A percentile compares a stretch with the other conserved stretches of the same genome.
Evolutionary conservation across 1,140 invertebrate genomes (phyloP).

Genomic region (Heliconius hewitsoni): DNA sequence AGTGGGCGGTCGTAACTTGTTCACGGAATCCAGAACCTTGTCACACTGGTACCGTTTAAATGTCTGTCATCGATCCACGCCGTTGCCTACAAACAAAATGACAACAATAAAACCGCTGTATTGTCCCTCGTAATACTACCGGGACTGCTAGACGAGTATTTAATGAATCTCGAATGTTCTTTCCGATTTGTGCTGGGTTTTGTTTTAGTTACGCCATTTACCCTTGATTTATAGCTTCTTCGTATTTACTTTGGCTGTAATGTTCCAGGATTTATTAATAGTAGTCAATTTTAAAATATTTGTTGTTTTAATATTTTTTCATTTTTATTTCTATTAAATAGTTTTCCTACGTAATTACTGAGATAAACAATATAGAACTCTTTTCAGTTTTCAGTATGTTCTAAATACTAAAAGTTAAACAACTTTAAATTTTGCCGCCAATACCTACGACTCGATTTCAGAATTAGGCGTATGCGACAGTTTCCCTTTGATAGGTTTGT

Average conservation of each 20-base stretch:
- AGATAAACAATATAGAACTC: not conserved
- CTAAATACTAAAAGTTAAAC: too few relatives aligned
- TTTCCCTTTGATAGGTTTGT: too few relatives aligned
- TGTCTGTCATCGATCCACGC: slow-evolving; percentile 33
- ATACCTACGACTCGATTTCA: too few relatives aligned
- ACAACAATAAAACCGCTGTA: slow-evolving; percentile 34
- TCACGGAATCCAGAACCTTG: slow-evolving; percentile 32
- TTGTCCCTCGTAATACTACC: slow-evolving; percentile 34
- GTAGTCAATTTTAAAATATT: not conserved
- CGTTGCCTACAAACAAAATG: slow-evolving; percentile 30
- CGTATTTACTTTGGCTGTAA: not conserved
- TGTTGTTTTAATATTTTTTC: not conserved
- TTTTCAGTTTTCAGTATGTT: not conserved
- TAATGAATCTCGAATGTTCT: slow-evolving; percentile 29
- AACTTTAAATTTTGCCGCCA: too few relatives aligned
- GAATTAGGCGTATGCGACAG: too few relatives aligned
- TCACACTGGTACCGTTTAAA: slow-evolving; percentile 33
- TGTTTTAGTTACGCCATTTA: slow-evolving; percentile 10
- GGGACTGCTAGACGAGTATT: slow-evolving; percentile 30
- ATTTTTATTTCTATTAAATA: not conserved
- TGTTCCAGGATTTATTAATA: not conserved
- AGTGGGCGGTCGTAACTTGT: slow-evolving; percentile 31
- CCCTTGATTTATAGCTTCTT: not conserved
- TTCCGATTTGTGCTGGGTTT: slow-evolving; percentile 10
- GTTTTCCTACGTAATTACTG: not conserved